A percentile compares a stretch with the other conserved stretches of the same genome.
phyloP scores from a whole-genome alignment of 2,797 vertebrate genomes.

The Kryptopterus vitreolus region DNA sequence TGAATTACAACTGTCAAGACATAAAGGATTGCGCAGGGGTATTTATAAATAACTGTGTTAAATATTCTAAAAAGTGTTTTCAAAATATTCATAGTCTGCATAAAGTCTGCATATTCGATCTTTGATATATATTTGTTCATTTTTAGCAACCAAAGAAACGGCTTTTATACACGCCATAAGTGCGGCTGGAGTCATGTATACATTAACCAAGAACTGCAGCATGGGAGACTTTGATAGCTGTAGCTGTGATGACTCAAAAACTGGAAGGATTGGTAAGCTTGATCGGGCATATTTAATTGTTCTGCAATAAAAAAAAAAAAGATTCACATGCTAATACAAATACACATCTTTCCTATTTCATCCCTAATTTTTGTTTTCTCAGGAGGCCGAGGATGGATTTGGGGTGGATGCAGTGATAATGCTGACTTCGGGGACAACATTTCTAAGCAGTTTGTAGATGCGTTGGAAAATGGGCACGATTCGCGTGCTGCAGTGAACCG shows the following conservation, averaged over 20 bases:
- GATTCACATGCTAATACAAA: neutral
- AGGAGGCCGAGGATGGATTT: constrained; percentile 96
- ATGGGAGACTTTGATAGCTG: constrained; percentile 96
- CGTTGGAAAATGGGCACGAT: constrained; percentile 90
- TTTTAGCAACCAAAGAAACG: constrained; percentile 84
- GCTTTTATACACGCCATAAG: constrained; percentile 95
- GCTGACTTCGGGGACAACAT: constrained; percentile 92
- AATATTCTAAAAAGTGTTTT: neutral
- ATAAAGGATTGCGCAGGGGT: constrained; percentile 88
- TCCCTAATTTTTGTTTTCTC: constrained; percentile 8
- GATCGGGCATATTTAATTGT: neutral
- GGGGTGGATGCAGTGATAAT: constrained; percentile 98
- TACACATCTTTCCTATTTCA: too few relatives aligned
- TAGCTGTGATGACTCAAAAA: constrained; percentile 90
- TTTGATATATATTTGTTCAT: neutral
- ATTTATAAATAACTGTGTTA: constrained; percentile 57
- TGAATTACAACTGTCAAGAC: constrained; percentile 86
- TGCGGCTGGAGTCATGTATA: constrained; percentile 93
- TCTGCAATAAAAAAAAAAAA: neutral
- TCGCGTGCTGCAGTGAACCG: constrained; percentile 91
- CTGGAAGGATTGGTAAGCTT: constrained; percentile 82
- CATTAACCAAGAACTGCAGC: constrained; percentile 95
- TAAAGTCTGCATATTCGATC: neutral
- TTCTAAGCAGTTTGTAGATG: constrained; percentile 92
- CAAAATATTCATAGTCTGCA: neutral